Evolutionary conservation across 2,113 vertebrate genomes (phyloP).

Genomic region (Thryonomys swinderianus): DNA sequence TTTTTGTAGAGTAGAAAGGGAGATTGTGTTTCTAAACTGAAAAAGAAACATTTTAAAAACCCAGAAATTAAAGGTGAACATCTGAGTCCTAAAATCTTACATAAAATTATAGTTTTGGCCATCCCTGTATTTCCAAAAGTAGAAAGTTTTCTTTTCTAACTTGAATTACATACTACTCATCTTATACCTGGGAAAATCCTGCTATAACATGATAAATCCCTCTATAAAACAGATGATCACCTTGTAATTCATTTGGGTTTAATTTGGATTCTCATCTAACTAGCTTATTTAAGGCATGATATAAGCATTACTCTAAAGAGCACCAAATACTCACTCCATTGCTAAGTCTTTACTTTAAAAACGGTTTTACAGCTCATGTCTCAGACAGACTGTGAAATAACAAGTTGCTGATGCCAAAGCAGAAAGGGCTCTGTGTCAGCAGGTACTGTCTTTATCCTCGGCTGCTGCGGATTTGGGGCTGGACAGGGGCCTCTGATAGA

Average conservation of each 20-base stretch:
- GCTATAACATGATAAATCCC: not conserved
- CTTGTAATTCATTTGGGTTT: constrained; percentile 51
- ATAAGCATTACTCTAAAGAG: not conserved
- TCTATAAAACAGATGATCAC: constrained; percentile 32
- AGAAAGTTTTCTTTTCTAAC: constrained; percentile 34
- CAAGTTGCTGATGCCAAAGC: not conserved
- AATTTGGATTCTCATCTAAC: constrained; percentile 52
- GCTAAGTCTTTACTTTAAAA: not conserved
- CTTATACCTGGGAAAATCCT: constrained; percentile 44
- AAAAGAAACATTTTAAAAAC: not conserved
- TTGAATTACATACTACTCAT: not conserved
- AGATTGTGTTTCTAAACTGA: not conserved
- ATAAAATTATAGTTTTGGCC: not conserved
- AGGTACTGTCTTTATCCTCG: fast-evolving
- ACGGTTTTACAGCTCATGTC: not conserved
- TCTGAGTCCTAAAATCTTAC: not conserved
- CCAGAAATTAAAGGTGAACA: not conserved
- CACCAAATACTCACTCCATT: not conserved
- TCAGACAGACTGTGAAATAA: not conserved
- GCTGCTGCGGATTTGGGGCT: not conserved
- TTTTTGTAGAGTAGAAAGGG: not conserved
- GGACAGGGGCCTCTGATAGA: not conserved
- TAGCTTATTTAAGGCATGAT: constrained; percentile 19
- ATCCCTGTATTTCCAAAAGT: not conserved
- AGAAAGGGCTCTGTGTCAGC: not conserved